Percentiles rank a stretch among this genome's conserved stretches.
These are phyloP conservation scores for Toxotes lorentzi DNA, from an alignment of 2,797 vertebrate genomes.

Conservation along the genomic window DNA sequence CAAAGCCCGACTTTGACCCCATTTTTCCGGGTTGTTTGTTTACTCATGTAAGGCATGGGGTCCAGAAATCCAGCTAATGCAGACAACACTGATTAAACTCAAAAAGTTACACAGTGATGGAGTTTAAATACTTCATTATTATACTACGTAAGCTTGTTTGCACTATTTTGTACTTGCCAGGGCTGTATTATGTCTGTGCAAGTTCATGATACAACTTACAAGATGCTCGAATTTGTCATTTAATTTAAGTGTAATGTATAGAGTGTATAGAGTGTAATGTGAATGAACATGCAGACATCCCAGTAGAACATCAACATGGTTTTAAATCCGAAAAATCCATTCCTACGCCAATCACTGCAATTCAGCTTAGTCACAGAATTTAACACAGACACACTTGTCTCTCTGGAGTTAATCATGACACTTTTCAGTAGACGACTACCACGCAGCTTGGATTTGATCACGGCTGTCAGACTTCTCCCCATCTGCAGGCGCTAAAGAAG, in stretches of 20 bases:
- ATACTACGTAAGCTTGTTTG: constrained; percentile 5
- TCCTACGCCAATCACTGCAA: constrained; percentile 30
- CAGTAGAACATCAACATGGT: constrained; percentile 23
- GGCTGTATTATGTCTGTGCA: constrained; percentile 4
- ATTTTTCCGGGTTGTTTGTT: constrained; percentile 46
- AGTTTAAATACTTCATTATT: constrained; percentile 27
- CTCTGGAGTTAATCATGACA: constrained; percentile 63
- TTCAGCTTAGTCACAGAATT: constrained; percentile 18
- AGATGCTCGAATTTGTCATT: constrained; percentile 17
- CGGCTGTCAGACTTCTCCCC: constrained; percentile 29
- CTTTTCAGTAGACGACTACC: constrained; percentile 39
- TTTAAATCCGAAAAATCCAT: constrained; percentile 47
- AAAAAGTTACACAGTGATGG: neutral
- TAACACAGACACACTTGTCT: constrained; percentile 31
- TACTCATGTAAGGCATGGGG: constrained; percentile 26
- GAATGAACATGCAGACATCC: constrained; percentile 37
- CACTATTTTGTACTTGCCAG: neutral
- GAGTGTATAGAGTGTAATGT: neutral
- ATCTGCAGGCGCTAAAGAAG: constrained; percentile 26
- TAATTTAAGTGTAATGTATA: neutral
- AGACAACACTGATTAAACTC: constrained; percentile 46
- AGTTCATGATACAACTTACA: constrained; percentile 11
- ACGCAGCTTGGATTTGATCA: constrained; percentile 45
- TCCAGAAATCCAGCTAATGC: constrained; percentile 39
- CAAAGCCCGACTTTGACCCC: constrained; percentile 53